These are phyloP conservation scores for Paracyprichromis sp. DNA, from an alignment of 2,113 vertebrate genomes.

Conservation along the genomic window DNA sequence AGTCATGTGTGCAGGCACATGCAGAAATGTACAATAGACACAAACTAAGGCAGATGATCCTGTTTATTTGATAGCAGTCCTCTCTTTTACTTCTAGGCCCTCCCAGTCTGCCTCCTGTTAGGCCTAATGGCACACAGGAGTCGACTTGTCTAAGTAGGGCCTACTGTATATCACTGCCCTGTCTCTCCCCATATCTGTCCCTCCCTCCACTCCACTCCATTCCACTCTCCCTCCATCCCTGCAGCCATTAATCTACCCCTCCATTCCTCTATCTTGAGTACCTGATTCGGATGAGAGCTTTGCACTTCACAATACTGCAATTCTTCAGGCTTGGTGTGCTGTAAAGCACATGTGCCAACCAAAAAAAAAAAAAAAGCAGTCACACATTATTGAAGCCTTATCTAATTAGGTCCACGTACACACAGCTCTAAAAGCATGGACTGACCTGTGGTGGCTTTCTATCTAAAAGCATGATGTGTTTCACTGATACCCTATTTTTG, in stretches of 20 bases:
- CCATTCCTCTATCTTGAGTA: constrained; percentile 53
- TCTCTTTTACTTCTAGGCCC: constrained; percentile 4
- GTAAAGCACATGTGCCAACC: constrained; percentile 1
- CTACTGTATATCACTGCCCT: constrained; percentile 50
- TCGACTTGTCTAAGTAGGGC: constrained; percentile 55
- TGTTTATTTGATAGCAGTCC: constrained; percentile 28
- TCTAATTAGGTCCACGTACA: constrained; percentile 25
- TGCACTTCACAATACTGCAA: constrained; percentile 40
- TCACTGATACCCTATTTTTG: constrained; percentile 11
- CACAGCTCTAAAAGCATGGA: constrained; percentile 32
- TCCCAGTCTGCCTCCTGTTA: constrained; percentile 30
- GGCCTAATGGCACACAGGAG: constrained; percentile 55
- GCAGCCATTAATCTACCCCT: constrained; percentile 52
- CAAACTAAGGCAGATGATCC: background rate
- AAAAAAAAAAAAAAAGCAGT: constrained; percentile 35
- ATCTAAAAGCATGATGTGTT: constrained; percentile 8
- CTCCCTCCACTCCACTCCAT: background rate
- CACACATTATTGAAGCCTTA: constrained; percentile 32
- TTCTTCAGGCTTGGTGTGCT: constrained; percentile 21
- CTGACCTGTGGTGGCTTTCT: constrained; percentile 20
- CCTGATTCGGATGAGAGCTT: constrained; percentile 62
- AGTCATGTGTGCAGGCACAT: background rate
- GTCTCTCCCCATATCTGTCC: constrained; percentile 36
- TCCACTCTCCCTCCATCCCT: constrained; percentile 12
- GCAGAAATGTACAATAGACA: background rate